Conservation (phyloP, 2,113 vertebrate species). For the Emydocephalus ijimae region DNA sequence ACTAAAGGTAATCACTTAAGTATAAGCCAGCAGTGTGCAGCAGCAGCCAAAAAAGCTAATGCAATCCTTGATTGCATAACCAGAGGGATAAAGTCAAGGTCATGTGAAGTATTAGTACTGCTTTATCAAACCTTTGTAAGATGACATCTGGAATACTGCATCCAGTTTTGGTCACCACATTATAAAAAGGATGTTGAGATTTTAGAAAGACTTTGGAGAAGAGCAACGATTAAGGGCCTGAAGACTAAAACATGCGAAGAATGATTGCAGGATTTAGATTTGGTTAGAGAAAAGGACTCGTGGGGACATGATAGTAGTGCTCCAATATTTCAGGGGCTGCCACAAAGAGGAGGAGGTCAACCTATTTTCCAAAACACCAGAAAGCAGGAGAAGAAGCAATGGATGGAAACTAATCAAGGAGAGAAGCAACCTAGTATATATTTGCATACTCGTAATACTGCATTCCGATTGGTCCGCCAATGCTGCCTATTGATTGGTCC, state of each 20-base stretch:
- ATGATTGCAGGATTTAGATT: background rate
- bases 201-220: background rate
- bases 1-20: background rate
- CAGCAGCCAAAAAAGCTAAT: too few species aligned
- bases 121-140: background rate
- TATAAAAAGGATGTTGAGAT: background rate
- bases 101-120: background rate
- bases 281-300: background rate
- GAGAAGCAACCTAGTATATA: background rate
- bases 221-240: background rate
- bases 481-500: too few species aligned
- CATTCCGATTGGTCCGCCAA: too few species aligned
- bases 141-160: background rate
- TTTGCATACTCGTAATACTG: too few species aligned
- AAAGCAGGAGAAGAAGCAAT: background rate
- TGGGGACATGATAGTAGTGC: background rate
- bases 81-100: background rate
- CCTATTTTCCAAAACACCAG: background rate
- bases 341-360: background rate
- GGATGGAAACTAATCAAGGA: background rate
- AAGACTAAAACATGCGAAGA: background rate
- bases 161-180: background rate
- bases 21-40: background rate
- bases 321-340: background rate
- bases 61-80: background rate